These are phyloP conservation scores for Eublepharis macularius DNA, from an alignment of 2,113 vertebrate species.

Conservation along the genomic window DNA sequence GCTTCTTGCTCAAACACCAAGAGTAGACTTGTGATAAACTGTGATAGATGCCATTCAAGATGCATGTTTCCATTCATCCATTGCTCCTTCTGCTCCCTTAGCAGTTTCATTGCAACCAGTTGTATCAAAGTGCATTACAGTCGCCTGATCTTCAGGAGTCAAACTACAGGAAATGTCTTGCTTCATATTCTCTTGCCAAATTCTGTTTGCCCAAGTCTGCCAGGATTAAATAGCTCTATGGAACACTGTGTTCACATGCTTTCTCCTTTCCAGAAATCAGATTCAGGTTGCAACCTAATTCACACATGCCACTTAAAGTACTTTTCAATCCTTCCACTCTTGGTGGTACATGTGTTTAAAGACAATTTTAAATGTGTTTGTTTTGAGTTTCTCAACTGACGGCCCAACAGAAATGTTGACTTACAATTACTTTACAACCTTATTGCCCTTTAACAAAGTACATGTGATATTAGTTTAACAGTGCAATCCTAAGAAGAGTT, in stretches of 20 bases:
- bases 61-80: not conserved
- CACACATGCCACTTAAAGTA: no score
- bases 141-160: not conserved
- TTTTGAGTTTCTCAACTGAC: no score
- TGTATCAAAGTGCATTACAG: not conserved
- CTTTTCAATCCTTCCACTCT: no score
- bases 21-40: not conserved
- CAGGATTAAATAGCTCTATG: not conserved
- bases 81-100: not conserved
- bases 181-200: not conserved
- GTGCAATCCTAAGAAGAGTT: no score
- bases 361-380: no score
- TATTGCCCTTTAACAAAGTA: no score
- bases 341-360: no score
- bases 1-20: not conserved
- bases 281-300: not conserved
- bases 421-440: no score
- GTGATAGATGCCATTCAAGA: not conserved
- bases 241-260: not conserved
- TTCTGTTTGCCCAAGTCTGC: not conserved
- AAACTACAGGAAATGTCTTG: not conserved
- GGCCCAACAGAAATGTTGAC: no score
- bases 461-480: no score
- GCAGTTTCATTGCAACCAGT: not conserved
- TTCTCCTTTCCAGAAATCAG: not conserved